phyloP scores from a whole-genome alignment of 2,113 vertebrate genomes.

The Myrmecobius fasciatus region DNA sequence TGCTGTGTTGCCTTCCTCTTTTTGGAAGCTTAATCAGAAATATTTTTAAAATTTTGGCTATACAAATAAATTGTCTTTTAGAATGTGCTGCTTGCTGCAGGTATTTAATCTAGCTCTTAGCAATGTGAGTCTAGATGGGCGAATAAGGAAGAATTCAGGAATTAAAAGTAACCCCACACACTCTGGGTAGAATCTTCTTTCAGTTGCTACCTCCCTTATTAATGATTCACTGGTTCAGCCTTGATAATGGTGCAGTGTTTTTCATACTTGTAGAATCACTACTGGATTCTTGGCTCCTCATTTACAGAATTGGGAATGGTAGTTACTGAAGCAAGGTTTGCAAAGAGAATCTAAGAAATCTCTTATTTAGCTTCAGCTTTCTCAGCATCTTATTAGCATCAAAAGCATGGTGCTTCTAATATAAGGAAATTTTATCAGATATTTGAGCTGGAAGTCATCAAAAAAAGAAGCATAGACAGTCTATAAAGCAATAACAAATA shows the following conservation, averaged over 20 bases:
- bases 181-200: not conserved
- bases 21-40: not conserved
- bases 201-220: not conserved
- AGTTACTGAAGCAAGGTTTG: not conserved
- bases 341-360: not conserved
- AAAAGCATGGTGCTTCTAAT: too few relatives aligned
- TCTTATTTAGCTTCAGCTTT: not conserved
- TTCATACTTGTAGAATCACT: not conserved
- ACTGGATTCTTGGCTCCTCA: not conserved
- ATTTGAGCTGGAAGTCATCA: not conserved
- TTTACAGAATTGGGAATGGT: not conserved
- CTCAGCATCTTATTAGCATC: not conserved
- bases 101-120: not conserved
- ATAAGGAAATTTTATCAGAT: not conserved
- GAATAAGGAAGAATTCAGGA: too few relatives aligned
- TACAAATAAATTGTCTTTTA: not conserved
- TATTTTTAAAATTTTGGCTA: not conserved
- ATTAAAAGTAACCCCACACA: not conserved
- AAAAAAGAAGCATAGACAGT: too few relatives aligned
- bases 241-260: not conserved
- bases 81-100: not conserved
- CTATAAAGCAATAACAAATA: too few relatives aligned
- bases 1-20: not conserved
- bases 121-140: too few relatives aligned
- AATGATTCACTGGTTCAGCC: not conserved